These are phyloP conservation scores for Tipula vernalis DNA, from an alignment of 2,888 invertebrate genomes.

Conservation along the genomic window DNA sequence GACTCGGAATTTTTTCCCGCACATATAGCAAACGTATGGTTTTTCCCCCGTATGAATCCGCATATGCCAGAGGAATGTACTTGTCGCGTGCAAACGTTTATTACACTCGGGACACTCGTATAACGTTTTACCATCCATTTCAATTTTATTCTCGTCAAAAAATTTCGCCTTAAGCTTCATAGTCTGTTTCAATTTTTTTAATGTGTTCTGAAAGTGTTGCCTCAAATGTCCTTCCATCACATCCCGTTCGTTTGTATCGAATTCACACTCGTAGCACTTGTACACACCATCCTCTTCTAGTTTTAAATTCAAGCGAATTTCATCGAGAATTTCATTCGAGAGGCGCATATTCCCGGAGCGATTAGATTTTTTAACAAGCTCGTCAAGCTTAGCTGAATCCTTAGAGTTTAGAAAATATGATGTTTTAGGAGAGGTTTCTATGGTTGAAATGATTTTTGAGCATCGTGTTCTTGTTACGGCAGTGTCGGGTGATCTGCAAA, in stretches of 20 bases:
- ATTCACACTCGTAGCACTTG: not conserved
- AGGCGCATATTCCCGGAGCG: not conserved
- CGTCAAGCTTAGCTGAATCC: not conserved
- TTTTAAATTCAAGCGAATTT: not conserved
- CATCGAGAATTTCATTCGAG: not conserved
- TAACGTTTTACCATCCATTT: constrained; percentile 40
- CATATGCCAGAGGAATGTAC: constrained; percentile 47
- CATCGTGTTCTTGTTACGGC: not conserved
- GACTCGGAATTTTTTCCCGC: constrained; percentile 53
- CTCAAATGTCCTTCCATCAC: not conserved
- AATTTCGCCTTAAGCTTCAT: constrained; percentile 24
- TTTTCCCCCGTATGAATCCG: constrained; percentile 42
- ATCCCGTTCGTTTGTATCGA: not conserved
- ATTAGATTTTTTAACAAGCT: not conserved
- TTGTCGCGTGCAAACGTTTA: constrained; percentile 45
- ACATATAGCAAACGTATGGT: constrained; percentile 42
- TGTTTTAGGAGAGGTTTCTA: not conserved
- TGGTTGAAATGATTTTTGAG: not conserved
- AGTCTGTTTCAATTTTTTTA: not conserved
- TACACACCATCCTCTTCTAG: not conserved
- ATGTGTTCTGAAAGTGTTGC: not conserved
- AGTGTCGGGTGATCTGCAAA: not conserved
- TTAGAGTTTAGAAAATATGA: not conserved
- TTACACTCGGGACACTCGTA: constrained; percentile 46
- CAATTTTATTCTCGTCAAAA: constrained; percentile 25